Evolutionary conservation across 2,797 vertebrate genomes (phyloP).

Genomic region (Cheirogaleus major): DNA sequence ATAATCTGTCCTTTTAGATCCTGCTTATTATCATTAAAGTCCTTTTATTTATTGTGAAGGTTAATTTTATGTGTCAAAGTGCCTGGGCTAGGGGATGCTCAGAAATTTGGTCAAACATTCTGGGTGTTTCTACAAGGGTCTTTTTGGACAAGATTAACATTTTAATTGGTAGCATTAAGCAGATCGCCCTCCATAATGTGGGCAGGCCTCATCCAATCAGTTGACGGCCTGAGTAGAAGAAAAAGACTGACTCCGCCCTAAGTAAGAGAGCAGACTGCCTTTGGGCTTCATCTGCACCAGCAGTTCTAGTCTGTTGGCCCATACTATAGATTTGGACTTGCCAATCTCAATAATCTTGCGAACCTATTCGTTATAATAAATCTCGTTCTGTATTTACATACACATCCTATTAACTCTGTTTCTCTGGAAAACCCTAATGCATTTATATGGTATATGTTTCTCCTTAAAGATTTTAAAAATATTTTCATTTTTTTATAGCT

Average conservation of each 20-base stretch:
- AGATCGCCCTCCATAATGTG: neutral
- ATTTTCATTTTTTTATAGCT: neutral
- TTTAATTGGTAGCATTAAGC: neutral
- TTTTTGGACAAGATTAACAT: neutral
- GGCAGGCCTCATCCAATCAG: neutral
- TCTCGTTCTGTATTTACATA: neutral
- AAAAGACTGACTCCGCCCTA: neutral
- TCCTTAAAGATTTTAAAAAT: neutral
- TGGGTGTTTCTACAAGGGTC: neutral
- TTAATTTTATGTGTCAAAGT: neutral
- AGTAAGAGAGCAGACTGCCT: neutral
- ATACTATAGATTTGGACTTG: neutral
- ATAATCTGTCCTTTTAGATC: neutral
- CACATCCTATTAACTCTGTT: neutral
- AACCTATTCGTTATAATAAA: neutral
- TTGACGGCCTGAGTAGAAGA: neutral
- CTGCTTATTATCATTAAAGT: neutral
- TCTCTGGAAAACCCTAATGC: neutral
- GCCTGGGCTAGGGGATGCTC: neutral
- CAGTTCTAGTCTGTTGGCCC: neutral
- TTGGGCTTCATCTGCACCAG: neutral
- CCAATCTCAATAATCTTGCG: neutral
- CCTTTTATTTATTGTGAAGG: neutral
- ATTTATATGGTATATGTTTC: neutral
- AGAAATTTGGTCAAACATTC: neutral